Conservation (phyloP, 2,888 invertebrate genomes). For the Phrixothrix hirtus region DNA sequence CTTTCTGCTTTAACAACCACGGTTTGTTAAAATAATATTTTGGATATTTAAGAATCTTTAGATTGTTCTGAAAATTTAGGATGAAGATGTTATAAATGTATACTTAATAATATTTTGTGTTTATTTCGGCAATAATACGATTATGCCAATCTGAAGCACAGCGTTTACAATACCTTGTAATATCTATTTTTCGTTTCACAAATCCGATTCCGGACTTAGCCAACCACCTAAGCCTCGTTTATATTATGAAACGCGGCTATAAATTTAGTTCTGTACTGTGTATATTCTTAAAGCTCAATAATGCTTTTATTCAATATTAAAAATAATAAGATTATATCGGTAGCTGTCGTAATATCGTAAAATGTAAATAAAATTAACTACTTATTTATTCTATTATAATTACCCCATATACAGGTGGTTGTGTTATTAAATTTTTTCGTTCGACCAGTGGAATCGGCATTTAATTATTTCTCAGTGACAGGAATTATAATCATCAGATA, state of each 20-base stretch:
- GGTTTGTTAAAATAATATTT: too few relatives aligned
- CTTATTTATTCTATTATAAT: too few relatives aligned
- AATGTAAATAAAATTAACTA: too few relatives aligned
- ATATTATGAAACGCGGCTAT: constrained; percentile 3
- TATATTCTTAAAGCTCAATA: constrained; percentile 2
- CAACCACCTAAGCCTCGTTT: constrained; percentile 11
- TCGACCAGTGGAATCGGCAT: constrained; percentile 13
- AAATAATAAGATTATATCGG: too few relatives aligned
- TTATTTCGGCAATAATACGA: constrained; percentile 21
- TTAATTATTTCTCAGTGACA: constrained; percentile 24
- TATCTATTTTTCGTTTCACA: constrained; percentile 28
- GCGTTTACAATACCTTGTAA: constrained; percentile 24
- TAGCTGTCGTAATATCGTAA: too few relatives aligned
- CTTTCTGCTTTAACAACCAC: too few relatives aligned
- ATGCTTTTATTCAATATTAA: neutral
- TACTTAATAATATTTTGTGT: constrained; percentile 10
- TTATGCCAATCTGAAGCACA: constrained; percentile 18
- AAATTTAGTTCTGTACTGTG: too few relatives aligned
- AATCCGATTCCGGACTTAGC: constrained; percentile 21
- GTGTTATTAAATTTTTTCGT: constrained; percentile 5
- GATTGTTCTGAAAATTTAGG: too few relatives aligned
- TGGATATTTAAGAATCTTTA: too few relatives aligned
- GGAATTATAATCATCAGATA: constrained; percentile 28
- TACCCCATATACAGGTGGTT: constrained; percentile 4
- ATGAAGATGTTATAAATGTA: too few relatives aligned